Conservation (phyloP, 2,113 vertebrate genomes). For the Mohoua ochrocephala region DNA sequence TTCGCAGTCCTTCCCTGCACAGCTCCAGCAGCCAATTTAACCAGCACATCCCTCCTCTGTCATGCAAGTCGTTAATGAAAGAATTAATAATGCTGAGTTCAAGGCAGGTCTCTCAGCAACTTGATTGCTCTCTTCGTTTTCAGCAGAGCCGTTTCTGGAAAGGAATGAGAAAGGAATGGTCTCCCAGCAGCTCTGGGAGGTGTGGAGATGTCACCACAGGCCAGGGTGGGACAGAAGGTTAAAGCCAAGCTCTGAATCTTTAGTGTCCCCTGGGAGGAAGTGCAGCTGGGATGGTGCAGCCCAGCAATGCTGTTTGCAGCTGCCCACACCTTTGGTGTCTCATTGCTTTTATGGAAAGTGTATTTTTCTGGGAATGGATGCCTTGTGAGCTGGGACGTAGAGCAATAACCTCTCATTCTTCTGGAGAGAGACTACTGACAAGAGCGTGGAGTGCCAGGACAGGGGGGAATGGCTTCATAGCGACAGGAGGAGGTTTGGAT, state of each 20-base stretch:
- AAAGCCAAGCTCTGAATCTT: rapidly evolving
- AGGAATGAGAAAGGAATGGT: not conserved
- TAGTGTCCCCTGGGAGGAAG: rapidly evolving
- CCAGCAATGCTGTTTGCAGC: not conserved
- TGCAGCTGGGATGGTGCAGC: rapidly evolving
- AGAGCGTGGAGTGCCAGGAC: not conserved
- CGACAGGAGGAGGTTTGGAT: not conserved
- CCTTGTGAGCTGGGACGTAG: not conserved
- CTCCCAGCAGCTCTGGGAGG: not conserved
- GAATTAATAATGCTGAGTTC: not conserved
- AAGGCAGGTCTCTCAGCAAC: not conserved
- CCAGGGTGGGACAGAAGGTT: not conserved
- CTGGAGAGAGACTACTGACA: not conserved
- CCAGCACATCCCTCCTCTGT: not conserved
- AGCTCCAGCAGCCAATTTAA: not conserved
- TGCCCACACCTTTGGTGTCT: not conserved
- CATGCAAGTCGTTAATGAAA: not conserved
- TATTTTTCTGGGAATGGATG: not conserved
- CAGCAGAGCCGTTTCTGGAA: not conserved
- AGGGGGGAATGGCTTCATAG: not conserved
- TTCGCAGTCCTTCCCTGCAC: not conserved
- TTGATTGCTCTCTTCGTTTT: not conserved
- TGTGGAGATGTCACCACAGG: rapidly evolving
- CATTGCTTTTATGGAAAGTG: not conserved
- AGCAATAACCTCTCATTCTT: not conserved